Conservation (phyloP, 1,140 invertebrate species). For the Conus betulinus region DNA sequence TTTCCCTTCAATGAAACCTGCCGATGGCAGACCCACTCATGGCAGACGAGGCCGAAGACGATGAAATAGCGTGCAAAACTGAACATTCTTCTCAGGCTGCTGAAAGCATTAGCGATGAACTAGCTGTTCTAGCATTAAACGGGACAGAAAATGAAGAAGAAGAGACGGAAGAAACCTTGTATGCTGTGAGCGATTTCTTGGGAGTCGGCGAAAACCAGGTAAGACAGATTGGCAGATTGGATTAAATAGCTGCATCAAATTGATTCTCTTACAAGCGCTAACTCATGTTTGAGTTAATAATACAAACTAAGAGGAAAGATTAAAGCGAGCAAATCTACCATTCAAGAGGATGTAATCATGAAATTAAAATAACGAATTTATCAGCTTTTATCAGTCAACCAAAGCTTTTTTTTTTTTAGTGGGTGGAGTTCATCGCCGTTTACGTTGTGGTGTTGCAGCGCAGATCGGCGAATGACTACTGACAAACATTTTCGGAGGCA, state of each 20-base stretch:
- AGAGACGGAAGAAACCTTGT: slow-evolving; percentile 24
- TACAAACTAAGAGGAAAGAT: too few species aligned
- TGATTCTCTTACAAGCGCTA: too few species aligned
- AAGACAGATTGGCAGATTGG: not conserved
- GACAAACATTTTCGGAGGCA: not conserved
- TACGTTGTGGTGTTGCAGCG: too few species aligned
- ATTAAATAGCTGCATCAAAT: not conserved
- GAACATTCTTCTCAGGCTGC: not conserved
- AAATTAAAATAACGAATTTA: too few species aligned
- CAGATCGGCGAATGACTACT: too few species aligned
- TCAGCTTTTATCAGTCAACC: too few species aligned
- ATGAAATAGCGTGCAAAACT: not conserved
- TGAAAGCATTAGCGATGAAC: not conserved
- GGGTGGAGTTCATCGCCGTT: too few species aligned
- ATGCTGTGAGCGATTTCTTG: slow-evolving; percentile 13
- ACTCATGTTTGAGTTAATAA: too few species aligned
- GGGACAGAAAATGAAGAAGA: slow-evolving; percentile 10
- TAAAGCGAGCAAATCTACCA: too few species aligned
- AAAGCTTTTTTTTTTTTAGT: too few species aligned
- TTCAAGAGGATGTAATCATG: too few species aligned
- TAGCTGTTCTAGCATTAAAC: not conserved
- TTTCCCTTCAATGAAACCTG: not conserved
- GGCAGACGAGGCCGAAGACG: not conserved
- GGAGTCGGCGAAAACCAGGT: slow-evolving; percentile 28
- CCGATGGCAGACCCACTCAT: not conserved